Evolutionary conservation across 2,797 vertebrate genomes (phyloP).

Genomic region (Pipistrellus pipistrellus): DNA sequence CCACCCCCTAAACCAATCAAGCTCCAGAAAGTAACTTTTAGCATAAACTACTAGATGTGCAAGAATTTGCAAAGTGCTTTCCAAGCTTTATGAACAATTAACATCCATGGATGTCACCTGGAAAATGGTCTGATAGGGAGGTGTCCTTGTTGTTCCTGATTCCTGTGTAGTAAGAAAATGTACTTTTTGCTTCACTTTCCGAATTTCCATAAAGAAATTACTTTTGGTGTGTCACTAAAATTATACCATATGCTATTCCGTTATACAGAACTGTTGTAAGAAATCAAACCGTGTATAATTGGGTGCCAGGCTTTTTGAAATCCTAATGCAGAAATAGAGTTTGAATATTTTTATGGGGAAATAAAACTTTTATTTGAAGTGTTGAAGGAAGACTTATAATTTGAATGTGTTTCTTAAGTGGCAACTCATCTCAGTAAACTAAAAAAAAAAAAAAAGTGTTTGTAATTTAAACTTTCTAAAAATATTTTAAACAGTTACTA

Average conservation of each 20-base stretch:
- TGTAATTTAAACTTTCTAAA: conserved; percentile 44
- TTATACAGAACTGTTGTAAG: conserved; percentile 19
- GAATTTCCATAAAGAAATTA: conserved; percentile 65
- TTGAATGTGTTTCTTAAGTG: not conserved
- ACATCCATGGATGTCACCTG: not conserved
- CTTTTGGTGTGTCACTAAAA: conserved; percentile 59
- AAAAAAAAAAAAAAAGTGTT: not conserved
- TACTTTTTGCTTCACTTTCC: conserved; percentile 57
- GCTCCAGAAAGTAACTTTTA: not conserved
- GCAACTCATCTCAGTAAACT: conserved; percentile 3
- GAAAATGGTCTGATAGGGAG: not conserved
- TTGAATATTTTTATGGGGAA: conserved; percentile 65
- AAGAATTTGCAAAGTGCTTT: not conserved
- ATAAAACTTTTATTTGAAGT: conserved; percentile 49
- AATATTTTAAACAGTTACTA: not conserved
- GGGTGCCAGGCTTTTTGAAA: conserved; percentile 59
- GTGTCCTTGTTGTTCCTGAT: not conserved
- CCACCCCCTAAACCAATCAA: not conserved
- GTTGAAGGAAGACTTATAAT: conserved; percentile 27
- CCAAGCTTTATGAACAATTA: conserved; percentile 40
- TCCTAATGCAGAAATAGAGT: conserved; percentile 61
- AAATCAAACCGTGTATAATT: conserved; percentile 62
- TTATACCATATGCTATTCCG: conserved; percentile 53
- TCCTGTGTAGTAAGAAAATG: conserved; percentile 46
- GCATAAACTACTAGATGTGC: not conserved